A percentile compares a stretch with the other conserved stretches of the same genome.
Evolutionary conservation across 2,888 invertebrate genomes (phyloP).

Genomic region (Tridacna crocea): DNA sequence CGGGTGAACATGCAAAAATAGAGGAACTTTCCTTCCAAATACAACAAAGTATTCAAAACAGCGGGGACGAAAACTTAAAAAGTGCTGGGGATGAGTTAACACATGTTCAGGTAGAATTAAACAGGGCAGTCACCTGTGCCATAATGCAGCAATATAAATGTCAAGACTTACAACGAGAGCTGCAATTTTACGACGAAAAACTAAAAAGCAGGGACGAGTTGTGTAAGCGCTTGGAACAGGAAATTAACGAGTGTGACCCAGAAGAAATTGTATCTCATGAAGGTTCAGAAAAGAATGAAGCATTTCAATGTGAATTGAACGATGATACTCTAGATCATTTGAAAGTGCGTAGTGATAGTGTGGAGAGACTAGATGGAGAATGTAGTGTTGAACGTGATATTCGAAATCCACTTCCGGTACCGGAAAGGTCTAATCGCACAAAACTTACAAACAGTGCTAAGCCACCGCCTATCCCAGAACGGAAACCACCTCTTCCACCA

Average conservation of each 20-base stretch:
- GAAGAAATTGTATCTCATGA: not conserved
- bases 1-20: constrained; percentile 90
- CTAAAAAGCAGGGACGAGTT: constrained; percentile 54
- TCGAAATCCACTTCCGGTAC: constrained; percentile 33
- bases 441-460: not conserved
- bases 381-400: not conserved
- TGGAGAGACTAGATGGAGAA: constrained; percentile 11
- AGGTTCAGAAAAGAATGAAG: not conserved
- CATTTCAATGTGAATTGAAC: not conserved
- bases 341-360: constrained; percentile 15
- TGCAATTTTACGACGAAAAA: constrained; percentile 69
- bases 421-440: constrained; percentile 24
- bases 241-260: constrained; percentile 60
- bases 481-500: constrained; percentile 19
- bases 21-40: constrained; percentile 88
- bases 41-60: constrained; percentile 58
- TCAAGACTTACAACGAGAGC: constrained; percentile 68
- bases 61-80: constrained; percentile 24
- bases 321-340: not conserved
- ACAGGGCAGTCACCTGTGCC: constrained; percentile 72
- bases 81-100: constrained; percentile 54
- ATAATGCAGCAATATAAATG: constrained; percentile 76
- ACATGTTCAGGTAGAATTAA: constrained; percentile 69
- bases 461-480: constrained; percentile 34
- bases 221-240: constrained; percentile 62